phyloP scores from a whole-genome alignment of 2,888 invertebrate genomes.

The Ecliptopera silaceata region DNA sequence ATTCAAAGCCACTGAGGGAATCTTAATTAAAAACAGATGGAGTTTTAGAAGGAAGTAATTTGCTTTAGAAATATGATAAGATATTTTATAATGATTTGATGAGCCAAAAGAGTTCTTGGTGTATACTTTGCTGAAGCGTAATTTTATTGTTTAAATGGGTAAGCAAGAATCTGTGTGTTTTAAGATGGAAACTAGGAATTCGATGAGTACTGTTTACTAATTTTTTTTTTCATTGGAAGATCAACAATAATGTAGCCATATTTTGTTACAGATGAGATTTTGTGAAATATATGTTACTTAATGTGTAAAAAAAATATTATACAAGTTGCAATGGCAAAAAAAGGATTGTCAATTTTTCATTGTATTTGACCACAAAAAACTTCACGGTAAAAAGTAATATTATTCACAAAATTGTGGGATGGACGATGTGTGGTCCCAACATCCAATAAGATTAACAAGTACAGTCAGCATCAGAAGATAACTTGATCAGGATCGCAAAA shows the following conservation, averaged over 20 bases:
- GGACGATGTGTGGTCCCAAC: conserved; percentile 1
- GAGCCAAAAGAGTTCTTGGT: background rate
- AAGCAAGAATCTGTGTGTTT: background rate
- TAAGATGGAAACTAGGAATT: background rate
- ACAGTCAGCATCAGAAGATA: no score
- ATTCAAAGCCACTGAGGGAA: conserved; percentile 6
- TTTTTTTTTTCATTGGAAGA: no score
- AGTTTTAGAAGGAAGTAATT: background rate
- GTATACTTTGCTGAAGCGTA: no score
- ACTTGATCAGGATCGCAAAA: no score
- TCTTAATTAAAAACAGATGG: conserved; percentile 9
- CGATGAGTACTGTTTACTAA: no score
- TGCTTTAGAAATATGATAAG: background rate
- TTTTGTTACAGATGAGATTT: no score
- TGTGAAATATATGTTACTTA: no score
- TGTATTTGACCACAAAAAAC: conserved; percentile 27
- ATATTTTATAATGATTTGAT: background rate
- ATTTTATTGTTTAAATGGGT: background rate
- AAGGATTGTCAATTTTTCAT: conserved; percentile 18
- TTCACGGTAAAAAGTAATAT: conserved; percentile 1
- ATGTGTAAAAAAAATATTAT: background rate
- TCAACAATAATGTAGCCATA: no score
- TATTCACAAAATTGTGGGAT: conserved; percentile 18
- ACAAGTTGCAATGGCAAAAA: background rate
- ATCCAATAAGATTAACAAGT: background rate